Conservation (phyloP, 1,140 invertebrate genomes). For the Caenorhabditis remanei region DNA sequence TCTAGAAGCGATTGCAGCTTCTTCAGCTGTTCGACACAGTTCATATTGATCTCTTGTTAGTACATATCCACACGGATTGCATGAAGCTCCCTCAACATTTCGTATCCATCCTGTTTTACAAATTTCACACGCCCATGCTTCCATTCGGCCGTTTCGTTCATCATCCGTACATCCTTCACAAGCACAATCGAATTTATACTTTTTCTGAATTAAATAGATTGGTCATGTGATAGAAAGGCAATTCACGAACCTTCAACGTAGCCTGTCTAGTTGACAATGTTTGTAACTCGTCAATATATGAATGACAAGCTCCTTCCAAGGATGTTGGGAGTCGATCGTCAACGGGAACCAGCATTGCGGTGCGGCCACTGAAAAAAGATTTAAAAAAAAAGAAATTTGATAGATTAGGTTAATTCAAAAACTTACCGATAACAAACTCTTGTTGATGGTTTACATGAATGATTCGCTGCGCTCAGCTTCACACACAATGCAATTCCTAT, state of each 20-base stretch:
- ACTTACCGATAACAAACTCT: slow-evolving; percentile 44
- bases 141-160: slow-evolving; percentile 60
- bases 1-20: slow-evolving; percentile 48
- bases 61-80: slow-evolving; percentile 4
- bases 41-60: slow-evolving; percentile 53
- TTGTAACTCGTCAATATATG: slow-evolving; percentile 65
- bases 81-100: neutral
- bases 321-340: neutral
- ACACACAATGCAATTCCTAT: slow-evolving; percentile 64
- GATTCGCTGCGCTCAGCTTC: slow-evolving; percentile 61
- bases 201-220: slow-evolving; percentile 50
- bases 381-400: neutral
- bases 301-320: slow-evolving; percentile 56
- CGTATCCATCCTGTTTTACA: slow-evolving; percentile 37
- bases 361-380: slow-evolving; percentile 51
- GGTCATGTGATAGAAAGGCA: neutral
- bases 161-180: slow-evolving; percentile 66
- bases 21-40: slow-evolving; percentile 53
- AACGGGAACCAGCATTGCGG: slow-evolving; percentile 17
- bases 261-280: slow-evolving; percentile 32
- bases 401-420: slow-evolving; percentile 5
- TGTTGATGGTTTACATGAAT: slow-evolving; percentile 52
- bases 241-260: slow-evolving; percentile 15
- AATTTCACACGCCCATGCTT: slow-evolving; percentile 57
- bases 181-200: slow-evolving; percentile 63